These are phyloP conservation scores for Hemicordylus capensis DNA, from an alignment of 2,113 vertebrate species.

Conservation along the genomic window DNA sequence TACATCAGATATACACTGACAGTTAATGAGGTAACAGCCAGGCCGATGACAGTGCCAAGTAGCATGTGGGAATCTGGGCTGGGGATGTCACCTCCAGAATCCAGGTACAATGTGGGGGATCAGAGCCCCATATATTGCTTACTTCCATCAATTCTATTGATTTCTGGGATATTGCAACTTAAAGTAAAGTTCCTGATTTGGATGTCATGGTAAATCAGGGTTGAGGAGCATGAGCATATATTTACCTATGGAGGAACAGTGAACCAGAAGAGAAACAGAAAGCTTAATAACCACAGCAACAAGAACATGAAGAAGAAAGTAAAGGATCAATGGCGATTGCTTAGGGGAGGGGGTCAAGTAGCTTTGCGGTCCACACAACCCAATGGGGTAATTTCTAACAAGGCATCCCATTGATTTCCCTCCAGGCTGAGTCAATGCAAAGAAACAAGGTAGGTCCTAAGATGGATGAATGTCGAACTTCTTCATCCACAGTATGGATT, in stretches of 20 bases:
- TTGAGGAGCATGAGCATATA: not conserved
- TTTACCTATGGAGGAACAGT: not conserved
- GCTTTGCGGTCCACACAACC: not conserved
- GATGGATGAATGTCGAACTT: not conserved
- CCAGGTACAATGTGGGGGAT: not conserved
- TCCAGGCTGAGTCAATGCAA: not conserved
- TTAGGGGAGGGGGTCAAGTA: not conserved
- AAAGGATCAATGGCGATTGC: not conserved
- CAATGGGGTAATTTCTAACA: not conserved
- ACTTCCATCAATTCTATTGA: not conserved
- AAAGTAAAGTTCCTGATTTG: not conserved
- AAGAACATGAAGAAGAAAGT: not conserved
- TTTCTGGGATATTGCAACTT: not conserved
- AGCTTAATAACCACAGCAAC: not conserved
- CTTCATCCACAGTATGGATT: slow-evolving; percentile 10
- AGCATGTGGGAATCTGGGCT: not conserved
- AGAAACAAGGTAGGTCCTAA: slow-evolving; percentile 5
- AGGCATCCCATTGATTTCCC: not conserved
- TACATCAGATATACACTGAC: not conserved
- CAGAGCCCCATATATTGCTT: not conserved
- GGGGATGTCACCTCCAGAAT: not conserved
- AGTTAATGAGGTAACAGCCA: not conserved
- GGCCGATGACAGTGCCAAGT: not conserved
- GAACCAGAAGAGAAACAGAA: not conserved
- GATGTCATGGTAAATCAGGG: slow-evolving; percentile 3